phyloP scores from a whole-genome alignment of 2,113 vertebrate genomes.

The Thymallus thymallus region DNA sequence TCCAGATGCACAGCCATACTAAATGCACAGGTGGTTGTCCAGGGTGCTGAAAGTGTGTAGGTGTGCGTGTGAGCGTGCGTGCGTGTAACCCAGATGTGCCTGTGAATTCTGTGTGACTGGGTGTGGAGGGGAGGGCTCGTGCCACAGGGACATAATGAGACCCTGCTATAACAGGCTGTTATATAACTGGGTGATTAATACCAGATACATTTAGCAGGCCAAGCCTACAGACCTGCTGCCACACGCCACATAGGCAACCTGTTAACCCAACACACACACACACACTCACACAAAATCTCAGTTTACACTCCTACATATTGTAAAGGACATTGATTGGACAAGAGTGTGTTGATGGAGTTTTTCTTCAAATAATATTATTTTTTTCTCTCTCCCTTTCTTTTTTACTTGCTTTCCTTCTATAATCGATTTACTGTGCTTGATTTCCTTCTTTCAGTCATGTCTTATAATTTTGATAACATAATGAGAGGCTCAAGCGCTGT shows the following conservation, averaged over 20 bases:
- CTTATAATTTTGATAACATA: neutral
- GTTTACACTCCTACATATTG: slow-evolving; percentile 19
- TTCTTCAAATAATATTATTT: neutral
- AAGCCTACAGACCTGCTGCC: no score
- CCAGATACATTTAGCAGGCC: no score
- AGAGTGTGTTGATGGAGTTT: no score
- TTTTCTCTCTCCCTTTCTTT: neutral
- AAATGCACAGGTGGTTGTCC: slow-evolving; percentile 78
- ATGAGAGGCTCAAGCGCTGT: neutral
- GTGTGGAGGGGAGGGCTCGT: no score
- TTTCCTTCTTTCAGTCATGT: slow-evolving; percentile 25
- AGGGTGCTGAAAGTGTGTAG: slow-evolving; percentile 28
- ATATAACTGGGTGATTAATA: no score
- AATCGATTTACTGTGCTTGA: neutral
- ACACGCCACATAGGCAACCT: no score
- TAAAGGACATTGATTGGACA: neutral
- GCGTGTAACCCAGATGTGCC: no score
- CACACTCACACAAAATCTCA: neutral
- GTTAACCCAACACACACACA: no score
- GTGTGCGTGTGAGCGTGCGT: slow-evolving; percentile 29
- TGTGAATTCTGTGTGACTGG: no score
- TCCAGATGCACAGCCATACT: slow-evolving; percentile 50
- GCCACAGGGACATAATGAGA: no score
- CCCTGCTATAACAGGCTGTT: no score
- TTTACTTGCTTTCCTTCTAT: slow-evolving; percentile 28